These are phyloP conservation scores for Horisme vitalbata DNA, from an alignment of 2,888 invertebrate genomes.

Conservation along the genomic window DNA sequence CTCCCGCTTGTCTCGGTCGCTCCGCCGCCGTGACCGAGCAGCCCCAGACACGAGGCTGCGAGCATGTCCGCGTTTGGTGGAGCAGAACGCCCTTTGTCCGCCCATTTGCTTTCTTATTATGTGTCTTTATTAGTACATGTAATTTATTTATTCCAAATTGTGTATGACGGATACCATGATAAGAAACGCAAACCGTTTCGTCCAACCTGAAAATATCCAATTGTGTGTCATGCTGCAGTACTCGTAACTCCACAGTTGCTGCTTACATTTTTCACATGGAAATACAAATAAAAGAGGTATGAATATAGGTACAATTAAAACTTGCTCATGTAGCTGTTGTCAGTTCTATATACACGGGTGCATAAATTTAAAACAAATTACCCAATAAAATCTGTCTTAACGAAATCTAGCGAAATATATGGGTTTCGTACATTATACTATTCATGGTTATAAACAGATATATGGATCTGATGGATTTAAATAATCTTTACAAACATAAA, in stretches of 20 bases:
- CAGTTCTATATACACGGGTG: too few relatives aligned
- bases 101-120: conserved; percentile 80
- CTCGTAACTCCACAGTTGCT: conserved; percentile 79
- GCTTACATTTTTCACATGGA: conserved; percentile 34
- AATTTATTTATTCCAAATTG: conserved; percentile 37
- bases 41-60: conserved; percentile 82
- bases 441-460: too few relatives aligned
- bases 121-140: conserved; percentile 45
- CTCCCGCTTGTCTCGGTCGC: conserved; percentile 76
- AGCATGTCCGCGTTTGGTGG: conserved; percentile 80
- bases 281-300: conserved; percentile 43
- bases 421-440: too few relatives aligned
- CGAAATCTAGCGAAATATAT: too few relatives aligned
- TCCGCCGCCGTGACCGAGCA: conserved; percentile 74
- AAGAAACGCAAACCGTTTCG: conserved; percentile 71
- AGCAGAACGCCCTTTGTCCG: conserved; percentile 74
- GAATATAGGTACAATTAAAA: too few relatives aligned
- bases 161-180: conserved; percentile 61
- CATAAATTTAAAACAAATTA: too few relatives aligned
- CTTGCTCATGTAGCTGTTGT: too few relatives aligned
- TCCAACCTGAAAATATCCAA: conserved; percentile 62
- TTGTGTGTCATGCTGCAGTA: conserved; percentile 77
- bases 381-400: too few relatives aligned
- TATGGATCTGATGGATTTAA: too few relatives aligned
- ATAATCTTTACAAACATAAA: too few relatives aligned